Conservation (phyloP, 2,797 vertebrate species). For the Enteromius afrohamiltoni region DNA sequence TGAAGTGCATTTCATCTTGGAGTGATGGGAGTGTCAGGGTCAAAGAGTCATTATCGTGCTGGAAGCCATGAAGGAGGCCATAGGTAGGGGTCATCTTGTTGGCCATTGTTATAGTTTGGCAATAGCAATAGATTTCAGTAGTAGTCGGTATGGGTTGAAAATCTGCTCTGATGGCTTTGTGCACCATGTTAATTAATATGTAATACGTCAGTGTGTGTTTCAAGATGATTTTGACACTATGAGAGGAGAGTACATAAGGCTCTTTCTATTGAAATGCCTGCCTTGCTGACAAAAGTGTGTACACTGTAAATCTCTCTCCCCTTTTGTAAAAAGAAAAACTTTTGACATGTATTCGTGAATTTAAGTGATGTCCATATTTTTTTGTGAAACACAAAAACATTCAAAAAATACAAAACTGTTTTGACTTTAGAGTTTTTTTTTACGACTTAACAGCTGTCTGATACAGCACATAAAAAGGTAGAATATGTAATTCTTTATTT, state of each 20-base stretch:
- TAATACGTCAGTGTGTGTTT: conserved; percentile 46
- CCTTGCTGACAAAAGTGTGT: conserved; percentile 96
- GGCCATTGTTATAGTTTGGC: conserved; percentile 72
- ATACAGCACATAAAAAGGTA: conserved; percentile 79
- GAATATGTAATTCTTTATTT: conserved; percentile 83
- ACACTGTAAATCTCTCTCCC: conserved; percentile 98
- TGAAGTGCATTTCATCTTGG: conserved; percentile 85
- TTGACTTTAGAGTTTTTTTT: conserved; percentile 92
- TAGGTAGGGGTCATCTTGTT: conserved; percentile 85
- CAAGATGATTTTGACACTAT: conserved; percentile 90
- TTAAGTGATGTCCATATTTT: conserved; percentile 88
- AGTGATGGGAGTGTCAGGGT: conserved; percentile 84
- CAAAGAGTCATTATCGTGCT: conserved; percentile 58
- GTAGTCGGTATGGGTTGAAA: conserved; percentile 71
- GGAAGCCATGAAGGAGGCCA: conserved; percentile 86
- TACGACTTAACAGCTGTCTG: conserved; percentile 93
- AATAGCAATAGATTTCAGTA: conserved; percentile 85
- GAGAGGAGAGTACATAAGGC: conserved; percentile 84
- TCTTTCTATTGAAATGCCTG: conserved; percentile 90
- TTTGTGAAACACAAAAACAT: conserved; percentile 76
- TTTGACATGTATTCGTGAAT: conserved; percentile 89
- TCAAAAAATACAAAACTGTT: conserved; percentile 81
- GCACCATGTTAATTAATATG: conserved; percentile 60
- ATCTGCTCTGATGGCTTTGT: conserved; percentile 89
- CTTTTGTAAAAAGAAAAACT: conserved; percentile 89